Conservation (phyloP, 2,797 vertebrate species). For the Microcaecilia unicolor region DNA sequence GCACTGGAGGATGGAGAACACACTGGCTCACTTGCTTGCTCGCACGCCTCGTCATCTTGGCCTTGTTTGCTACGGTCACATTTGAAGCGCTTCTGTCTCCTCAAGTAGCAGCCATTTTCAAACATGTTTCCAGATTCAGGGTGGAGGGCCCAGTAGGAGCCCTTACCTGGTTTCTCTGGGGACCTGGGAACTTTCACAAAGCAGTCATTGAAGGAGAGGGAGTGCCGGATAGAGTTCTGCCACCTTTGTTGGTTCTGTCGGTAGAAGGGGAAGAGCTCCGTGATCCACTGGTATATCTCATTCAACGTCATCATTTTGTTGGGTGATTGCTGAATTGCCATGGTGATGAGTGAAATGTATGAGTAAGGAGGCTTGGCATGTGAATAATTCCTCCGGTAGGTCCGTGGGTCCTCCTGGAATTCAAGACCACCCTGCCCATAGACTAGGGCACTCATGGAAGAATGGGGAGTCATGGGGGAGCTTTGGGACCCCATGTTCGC, state of each 20-base stretch:
- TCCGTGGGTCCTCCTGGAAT: constrained; percentile 5
- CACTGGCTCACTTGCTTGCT: neutral
- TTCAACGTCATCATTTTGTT: constrained; percentile 18
- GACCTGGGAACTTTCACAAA: constrained; percentile 12
- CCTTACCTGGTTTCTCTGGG: constrained; percentile 15
- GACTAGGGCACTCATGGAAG: neutral
- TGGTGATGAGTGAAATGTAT: constrained; percentile 15
- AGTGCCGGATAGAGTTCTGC: constrained; percentile 18
- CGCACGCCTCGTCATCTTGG: neutral
- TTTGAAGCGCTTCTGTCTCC: constrained; percentile 11
- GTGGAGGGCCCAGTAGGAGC: constrained; percentile 14
- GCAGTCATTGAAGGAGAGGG: constrained; percentile 14
- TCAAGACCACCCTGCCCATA: constrained; percentile 6
- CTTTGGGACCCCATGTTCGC: neutral
- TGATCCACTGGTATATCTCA: constrained; percentile 17
- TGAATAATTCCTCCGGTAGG: constrained; percentile 9
- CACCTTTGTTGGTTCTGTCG: constrained; percentile 16
- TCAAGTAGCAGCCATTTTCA: constrained; percentile 13
- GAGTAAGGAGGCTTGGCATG: constrained; percentile 15
- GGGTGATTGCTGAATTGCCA: constrained; percentile 13
- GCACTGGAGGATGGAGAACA: neutral
- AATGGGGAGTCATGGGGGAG: neutral
- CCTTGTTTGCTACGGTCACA: constrained; percentile 3
- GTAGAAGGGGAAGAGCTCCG: constrained; percentile 15
- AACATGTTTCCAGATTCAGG: constrained; percentile 18